These are phyloP conservation scores for Scotopteryx bipunctaria DNA, from an alignment of 2,888 invertebrate genomes.

Conservation along the genomic window DNA sequence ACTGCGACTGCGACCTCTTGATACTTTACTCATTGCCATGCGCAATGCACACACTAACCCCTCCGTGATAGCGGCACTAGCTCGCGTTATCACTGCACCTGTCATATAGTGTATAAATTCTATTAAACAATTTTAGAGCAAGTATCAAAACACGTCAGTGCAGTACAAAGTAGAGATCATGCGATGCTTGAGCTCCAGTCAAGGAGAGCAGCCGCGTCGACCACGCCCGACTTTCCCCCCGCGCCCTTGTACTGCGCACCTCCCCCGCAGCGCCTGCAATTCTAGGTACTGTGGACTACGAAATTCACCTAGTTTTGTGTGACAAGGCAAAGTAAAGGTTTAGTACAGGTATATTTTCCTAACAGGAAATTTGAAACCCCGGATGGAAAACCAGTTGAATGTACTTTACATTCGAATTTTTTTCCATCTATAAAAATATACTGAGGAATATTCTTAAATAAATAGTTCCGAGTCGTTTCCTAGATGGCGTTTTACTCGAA, in stretches of 20 bases:
- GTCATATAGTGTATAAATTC: too few species aligned
- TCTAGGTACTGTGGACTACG: constrained; percentile 43
- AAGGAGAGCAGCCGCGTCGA: constrained; percentile 83
- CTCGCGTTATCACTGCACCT: too few species aligned
- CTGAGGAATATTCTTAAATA: too few species aligned
- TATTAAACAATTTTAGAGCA: constrained; percentile 29
- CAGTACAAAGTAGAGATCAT: constrained; percentile 61
- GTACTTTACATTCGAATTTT: too few species aligned
- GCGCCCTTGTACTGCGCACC: constrained; percentile 40
- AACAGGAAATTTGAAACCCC: too few species aligned
- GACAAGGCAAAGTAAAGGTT: too few species aligned
- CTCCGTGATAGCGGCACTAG: too few species aligned
- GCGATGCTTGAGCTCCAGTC: constrained; percentile 80
- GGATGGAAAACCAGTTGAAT: too few species aligned
- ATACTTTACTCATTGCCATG: constrained; percentile 12
- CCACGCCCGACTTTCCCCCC: constrained; percentile 72
- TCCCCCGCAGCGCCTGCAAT: constrained; percentile 50
- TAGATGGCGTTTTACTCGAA: too few species aligned
- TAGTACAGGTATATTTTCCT: too few species aligned
- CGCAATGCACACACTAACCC: not conserved
- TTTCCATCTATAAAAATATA: too few species aligned
- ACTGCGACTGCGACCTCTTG: constrained; percentile 8
- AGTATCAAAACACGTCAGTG: constrained; percentile 51
- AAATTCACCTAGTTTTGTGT: constrained; percentile 26
- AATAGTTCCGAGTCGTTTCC: too few species aligned